Base-by-base conservation (phyloP, 2,888 invertebrate species). In the Ormia ochracea region DNA sequence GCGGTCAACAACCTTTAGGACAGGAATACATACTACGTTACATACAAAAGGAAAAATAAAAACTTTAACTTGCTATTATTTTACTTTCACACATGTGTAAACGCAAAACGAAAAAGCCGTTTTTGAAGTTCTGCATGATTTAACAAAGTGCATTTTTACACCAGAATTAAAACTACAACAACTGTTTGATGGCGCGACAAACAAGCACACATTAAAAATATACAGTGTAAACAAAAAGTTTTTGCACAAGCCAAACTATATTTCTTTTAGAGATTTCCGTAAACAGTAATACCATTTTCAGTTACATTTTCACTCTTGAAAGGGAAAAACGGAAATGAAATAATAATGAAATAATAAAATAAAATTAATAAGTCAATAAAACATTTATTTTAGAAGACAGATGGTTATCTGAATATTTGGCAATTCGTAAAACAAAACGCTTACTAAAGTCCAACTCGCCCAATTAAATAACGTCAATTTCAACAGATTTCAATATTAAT, bases 91-190 rank as follows among this genome's bases (percentile, higher is more conserved):
- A 66, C 48, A 74, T 10, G 17, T 23, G 23, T 31, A 61, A 36
- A 61, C 38, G 45, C 28, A 45, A 26, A 73, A 45, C 26, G 17
- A 33, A 58, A 66, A 58, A 50, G 19, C 61, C 38, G 21, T 68
- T 72, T 81, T 78, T 81, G 78, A 78, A 75, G 81, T 75, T 75
- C 59, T 75, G 68, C 78, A 70, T 70, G 81, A 81, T 81, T 81
- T 81, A 56, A 74, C 70, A 76, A 77, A 72, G 76, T 66, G 65
- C 70, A 75, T 70, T 54, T 73, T 73, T 66, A 66, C 66, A 72
- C 19, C 33, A 58, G 63, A 48, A 56, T 69, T 70, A 56, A 69
- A 52, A 75, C 66, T 58, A 50, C 19, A 41, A 14, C 36, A 66
- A 45, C 17, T 26, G 43, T 14, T 9, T 50, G 21, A 41, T 52